Base-by-base conservation (phyloP, 1,140 invertebrate species). In the Copidosoma floridanum region DNA sequence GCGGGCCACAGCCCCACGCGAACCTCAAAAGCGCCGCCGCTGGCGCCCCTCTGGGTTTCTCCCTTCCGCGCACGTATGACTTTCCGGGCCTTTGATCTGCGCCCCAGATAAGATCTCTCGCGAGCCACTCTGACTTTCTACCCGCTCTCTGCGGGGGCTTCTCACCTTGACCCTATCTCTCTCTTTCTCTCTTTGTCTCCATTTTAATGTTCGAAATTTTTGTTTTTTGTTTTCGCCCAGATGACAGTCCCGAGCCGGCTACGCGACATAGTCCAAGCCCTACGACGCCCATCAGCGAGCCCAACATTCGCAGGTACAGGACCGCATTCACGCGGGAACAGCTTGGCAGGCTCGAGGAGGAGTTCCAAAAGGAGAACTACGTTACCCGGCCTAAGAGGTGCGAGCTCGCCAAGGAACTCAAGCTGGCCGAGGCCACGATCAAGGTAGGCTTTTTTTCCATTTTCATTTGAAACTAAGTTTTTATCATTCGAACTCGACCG, bases 291-390 rank as follows among this genome's bases (percentile, higher is more conserved):
- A 51, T 16, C 75, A 78, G n/a, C 58, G 87, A 89, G 67, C 85
- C 86, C 16, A 87, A 86, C 54, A 88, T 94, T 53, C 85, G 97
- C 55, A 84, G 98, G 46, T 99, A 99, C 73, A 83, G 98, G 23
- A 99, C 98, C 0, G 97, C 97, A 0, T 99, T 99, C 80, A 97
- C 94, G 1, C 83, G 95, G 24, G 97, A 99, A 72, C 98, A 99
- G 77, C 81, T 99, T 18, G 85, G 84, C 0, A 83, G 94, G 37
- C 80, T 99, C n/a, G 98, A 99, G 78, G 95, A 96, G 70, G 97
- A 99, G 76, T 99, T 99, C 76, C 85, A 88, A 70, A 90, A 94
- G 69, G 98, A 99, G 80, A 99, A 98, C 78, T 99, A 99, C 76
- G 95, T 99, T 0, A 97, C 93, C 1, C 81, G 97, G 46, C 96